These are phyloP conservation scores for Epirrhoe tristata DNA, from an alignment of 2,888 invertebrate species.

Conservation along the genomic window DNA sequence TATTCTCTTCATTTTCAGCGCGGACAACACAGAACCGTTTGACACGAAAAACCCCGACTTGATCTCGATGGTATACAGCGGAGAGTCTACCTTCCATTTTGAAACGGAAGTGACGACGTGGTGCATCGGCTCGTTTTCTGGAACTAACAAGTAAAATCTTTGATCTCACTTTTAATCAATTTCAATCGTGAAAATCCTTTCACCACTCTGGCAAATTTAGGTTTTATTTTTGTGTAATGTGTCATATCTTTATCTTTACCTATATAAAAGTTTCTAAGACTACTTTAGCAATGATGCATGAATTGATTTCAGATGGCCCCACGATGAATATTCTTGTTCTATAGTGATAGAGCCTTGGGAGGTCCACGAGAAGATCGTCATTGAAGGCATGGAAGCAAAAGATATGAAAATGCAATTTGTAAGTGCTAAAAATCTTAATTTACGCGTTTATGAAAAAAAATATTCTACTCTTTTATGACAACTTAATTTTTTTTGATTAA, in stretches of 20 bases:
- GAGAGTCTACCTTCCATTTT: conserved; percentile 69
- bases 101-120: conserved; percentile 63
- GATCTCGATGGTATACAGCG: conserved; percentile 64
- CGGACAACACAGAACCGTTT: conserved; percentile 57
- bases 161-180: neutral
- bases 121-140: conserved; percentile 56
- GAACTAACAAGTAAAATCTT: conserved; percentile 53
- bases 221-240: no score
- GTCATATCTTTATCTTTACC: no score
- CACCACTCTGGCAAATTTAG: no score
- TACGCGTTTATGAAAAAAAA: no score
- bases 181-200: no score
- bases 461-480: no score
- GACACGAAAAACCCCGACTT: conserved; percentile 63
- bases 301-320: conserved; percentile 67
- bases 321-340: conserved; percentile 65
- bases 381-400: conserved; percentile 48
- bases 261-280: no score
- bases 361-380: conserved; percentile 64
- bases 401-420: conserved; percentile 61
- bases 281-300: no score
- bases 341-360: conserved; percentile 73
- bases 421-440: conserved; percentile 45
- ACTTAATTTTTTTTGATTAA: no score
- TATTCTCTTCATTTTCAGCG: conserved; percentile 51